phyloP scores from a whole-genome alignment of 2,888 invertebrate species.

The Globia sparganii region DNA sequence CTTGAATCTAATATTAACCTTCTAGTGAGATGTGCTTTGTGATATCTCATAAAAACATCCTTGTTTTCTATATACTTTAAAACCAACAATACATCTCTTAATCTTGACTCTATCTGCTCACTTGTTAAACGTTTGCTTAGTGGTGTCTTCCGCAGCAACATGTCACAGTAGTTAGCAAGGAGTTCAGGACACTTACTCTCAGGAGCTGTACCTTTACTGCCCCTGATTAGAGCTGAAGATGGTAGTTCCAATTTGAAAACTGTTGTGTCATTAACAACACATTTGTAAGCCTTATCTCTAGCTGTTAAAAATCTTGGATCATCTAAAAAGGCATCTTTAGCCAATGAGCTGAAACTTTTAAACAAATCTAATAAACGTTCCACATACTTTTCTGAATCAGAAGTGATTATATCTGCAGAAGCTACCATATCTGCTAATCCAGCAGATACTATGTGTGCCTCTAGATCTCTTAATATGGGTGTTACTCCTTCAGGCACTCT shows the following conservation, averaged over 20 bases:
- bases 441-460: conserved; percentile 97
- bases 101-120: conserved; percentile 98
- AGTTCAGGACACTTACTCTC: conserved; percentile 99
- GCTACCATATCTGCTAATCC: conserved; percentile 99
- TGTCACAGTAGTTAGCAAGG: conserved; percentile 99
- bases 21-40: conserved; percentile 99
- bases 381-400: conserved; percentile 99
- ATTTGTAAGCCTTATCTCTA: conserved; percentile 99
- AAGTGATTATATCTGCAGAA: conserved; percentile 98
- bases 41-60: conserved; percentile 99
- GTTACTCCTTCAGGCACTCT: conserved; percentile 97
- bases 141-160: conserved; percentile 98
- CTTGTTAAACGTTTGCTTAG: conserved; percentile 98
- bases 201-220: conserved; percentile 93
- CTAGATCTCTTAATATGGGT: conserved; percentile 97
- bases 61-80: conserved; percentile 99
- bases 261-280: conserved; percentile 99
- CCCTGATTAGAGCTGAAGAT: conserved; percentile 91
- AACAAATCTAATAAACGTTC: conserved; percentile 98
- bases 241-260: conserved; percentile 94
- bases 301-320: conserved; percentile 99
- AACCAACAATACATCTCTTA: conserved; percentile 98
- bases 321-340: conserved; percentile 98
- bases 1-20: conserved; percentile 98
- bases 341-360: conserved; percentile 97